Evolutionary conservation across 2,797 vertebrate genomes (phyloP).

Genomic region (Onychomys leucogaster): DNA sequence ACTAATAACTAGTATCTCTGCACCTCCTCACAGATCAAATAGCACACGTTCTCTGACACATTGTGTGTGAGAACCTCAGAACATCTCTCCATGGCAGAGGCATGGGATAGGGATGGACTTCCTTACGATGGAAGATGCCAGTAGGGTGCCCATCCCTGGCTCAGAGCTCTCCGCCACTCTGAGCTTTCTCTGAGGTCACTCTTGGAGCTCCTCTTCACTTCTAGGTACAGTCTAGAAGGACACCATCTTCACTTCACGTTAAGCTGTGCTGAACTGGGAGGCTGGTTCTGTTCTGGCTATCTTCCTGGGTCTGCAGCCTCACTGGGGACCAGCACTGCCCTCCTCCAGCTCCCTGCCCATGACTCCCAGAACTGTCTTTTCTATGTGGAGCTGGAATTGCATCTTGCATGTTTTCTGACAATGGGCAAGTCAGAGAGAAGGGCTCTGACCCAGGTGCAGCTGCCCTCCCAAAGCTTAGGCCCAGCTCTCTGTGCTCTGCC

Average conservation of each 20-base stretch:
- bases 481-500: not conserved
- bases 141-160: too few relatives aligned
- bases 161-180: not conserved
- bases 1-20: too few relatives aligned
- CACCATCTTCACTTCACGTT: not conserved
- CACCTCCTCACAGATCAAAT: not conserved
- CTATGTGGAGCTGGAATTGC: not conserved
- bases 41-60: not conserved
- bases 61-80: not conserved
- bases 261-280: not conserved
- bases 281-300: not conserved
- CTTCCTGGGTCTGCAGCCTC: not conserved
- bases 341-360: not conserved
- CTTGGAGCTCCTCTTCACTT: not conserved
- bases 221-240: not conserved
- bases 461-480: not conserved
- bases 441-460: not conserved
- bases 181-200: not conserved
- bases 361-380: not conserved
- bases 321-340: not conserved
- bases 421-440: not conserved
- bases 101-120: accelerated
- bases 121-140: not conserved
- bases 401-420: not conserved
- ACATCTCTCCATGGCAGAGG: not conserved